These are phyloP conservation scores for Rafetus swinhoei DNA, from an alignment of 2,113 vertebrate species.

Conservation along the genomic window DNA sequence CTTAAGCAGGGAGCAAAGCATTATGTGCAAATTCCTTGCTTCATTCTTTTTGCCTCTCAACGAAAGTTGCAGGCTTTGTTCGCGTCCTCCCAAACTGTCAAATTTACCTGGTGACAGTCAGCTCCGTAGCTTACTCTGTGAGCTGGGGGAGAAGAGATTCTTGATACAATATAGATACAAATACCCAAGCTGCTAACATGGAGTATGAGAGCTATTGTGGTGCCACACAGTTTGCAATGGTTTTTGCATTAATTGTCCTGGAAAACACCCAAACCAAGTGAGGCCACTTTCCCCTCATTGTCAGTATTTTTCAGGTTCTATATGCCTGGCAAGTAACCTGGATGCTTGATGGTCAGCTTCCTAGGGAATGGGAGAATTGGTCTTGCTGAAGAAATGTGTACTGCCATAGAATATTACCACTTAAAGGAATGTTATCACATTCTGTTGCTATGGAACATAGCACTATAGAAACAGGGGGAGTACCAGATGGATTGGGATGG, in stretches of 20 bases:
- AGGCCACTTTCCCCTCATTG: neutral
- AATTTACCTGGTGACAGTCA: neutral
- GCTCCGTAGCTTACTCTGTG: neutral
- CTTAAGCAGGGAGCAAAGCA: neutral
- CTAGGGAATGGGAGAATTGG: neutral
- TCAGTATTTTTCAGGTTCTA: neutral
- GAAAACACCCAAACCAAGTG: neutral
- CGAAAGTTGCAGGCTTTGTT: neutral
- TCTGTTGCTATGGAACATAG: neutral
- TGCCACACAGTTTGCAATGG: neutral
- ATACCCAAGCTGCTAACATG: neutral
- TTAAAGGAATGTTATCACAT: neutral
- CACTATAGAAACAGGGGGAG: neutral
- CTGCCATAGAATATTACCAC: neutral
- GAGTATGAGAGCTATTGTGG: neutral
- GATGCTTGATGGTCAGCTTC: neutral
- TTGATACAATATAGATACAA: neutral
- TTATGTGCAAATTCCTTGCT: neutral
- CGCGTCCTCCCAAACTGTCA: neutral
- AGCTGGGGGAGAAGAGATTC: fast-evolving
- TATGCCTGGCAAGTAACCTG: neutral
- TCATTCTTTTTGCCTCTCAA: neutral
- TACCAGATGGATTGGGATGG: neutral
- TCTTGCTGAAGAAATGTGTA: neutral
- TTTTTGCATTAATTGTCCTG: neutral